phyloP scores from a whole-genome alignment of 2,113 vertebrate genomes.

The Pelusios castaneus region DNA sequence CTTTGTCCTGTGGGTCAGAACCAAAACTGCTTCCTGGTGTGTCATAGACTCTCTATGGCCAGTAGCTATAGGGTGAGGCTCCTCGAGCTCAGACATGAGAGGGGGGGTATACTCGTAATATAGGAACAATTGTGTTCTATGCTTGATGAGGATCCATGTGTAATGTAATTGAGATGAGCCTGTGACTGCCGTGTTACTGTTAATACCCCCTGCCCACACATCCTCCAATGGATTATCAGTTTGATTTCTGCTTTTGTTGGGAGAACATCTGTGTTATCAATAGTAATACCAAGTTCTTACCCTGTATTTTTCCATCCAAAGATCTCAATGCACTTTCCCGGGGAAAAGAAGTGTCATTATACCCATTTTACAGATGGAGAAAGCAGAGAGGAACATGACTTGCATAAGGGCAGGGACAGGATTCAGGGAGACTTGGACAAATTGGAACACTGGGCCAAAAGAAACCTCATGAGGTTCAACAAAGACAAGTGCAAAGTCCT shows the following conservation, averaged over 20 bases:
- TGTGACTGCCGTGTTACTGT: not conserved
- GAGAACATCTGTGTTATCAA: not conserved
- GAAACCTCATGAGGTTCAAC: no score
- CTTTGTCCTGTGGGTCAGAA: not conserved
- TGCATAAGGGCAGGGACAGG: no score
- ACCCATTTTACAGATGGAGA: not conserved
- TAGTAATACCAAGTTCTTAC: not conserved
- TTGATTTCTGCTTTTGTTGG: not conserved
- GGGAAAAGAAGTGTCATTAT: not conserved
- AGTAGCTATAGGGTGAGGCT: not conserved
- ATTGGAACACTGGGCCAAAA: no score
- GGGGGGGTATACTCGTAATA: rapidly evolving
- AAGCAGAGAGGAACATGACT: not conserved
- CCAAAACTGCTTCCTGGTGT: not conserved
- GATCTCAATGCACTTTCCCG: not conserved
- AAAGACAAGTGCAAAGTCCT: no score
- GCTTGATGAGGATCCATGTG: not conserved
- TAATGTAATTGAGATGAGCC: not conserved
- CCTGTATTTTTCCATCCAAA: not conserved
- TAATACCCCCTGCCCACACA: not conserved
- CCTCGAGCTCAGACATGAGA: not conserved
- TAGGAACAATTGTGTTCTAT: not conserved
- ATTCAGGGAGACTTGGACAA: no score
- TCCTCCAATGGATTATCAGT: not conserved
- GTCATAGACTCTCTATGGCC: not conserved